These are phyloP conservation scores for Cancer borealis DNA, from an alignment of 2,888 invertebrate species.

Conservation along the genomic window DNA sequence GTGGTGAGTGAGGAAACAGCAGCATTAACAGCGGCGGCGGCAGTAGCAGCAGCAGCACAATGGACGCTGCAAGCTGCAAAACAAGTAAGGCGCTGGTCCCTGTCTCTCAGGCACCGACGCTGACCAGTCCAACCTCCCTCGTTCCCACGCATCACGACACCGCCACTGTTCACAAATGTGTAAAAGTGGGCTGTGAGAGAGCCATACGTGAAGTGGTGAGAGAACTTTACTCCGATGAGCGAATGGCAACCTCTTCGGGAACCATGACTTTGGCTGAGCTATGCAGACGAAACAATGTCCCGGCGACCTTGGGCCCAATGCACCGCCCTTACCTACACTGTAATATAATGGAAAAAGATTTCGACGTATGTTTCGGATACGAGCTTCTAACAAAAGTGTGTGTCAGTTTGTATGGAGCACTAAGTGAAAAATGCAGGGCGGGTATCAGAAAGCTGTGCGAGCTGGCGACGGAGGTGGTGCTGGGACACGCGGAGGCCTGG, in stretches of 20 bases:
- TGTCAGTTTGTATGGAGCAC: not conserved
- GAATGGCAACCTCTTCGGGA: constrained; percentile 43
- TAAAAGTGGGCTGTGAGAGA: constrained; percentile 21
- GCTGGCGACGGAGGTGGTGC: constrained; percentile 42
- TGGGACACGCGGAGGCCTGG: not conserved
- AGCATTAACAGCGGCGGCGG: not conserved
- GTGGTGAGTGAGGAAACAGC: not conserved
- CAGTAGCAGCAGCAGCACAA: not conserved
- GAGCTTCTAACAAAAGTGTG: constrained; percentile 57
- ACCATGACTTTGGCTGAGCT: constrained; percentile 50
- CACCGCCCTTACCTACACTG: not conserved
- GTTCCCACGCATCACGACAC: not conserved
- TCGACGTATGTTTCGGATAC: constrained; percentile 55
- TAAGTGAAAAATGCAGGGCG: constrained; percentile 49
- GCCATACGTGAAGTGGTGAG: constrained; percentile 54
- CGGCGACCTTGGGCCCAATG: not conserved
- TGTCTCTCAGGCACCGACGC: not conserved
- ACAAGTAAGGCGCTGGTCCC: not conserved
- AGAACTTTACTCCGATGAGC: constrained; percentile 49
- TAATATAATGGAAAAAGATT: constrained; percentile 51
- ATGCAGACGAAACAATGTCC: not conserved
- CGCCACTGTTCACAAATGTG: not conserved
- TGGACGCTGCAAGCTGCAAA: not conserved
- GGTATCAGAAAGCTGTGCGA: constrained; percentile 15
- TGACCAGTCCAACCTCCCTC: not conserved